Percentiles rank a stretch among this genome's conserved stretches.
Evolutionary conservation across 2,113 vertebrate genomes (phyloP).

Genomic region (Chloebia gouldiae): DNA sequence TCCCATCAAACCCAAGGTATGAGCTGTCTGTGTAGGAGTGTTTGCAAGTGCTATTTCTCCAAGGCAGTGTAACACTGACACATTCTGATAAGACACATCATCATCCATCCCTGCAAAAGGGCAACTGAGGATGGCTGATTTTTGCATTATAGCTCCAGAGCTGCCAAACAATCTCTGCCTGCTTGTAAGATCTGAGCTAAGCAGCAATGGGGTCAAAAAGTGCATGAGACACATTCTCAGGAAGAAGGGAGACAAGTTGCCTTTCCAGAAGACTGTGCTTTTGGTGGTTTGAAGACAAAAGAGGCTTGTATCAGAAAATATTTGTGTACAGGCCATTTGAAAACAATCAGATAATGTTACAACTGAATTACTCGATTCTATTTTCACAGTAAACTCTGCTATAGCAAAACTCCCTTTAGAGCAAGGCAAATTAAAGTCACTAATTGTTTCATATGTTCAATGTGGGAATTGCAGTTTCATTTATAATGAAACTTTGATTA

Average conservation of each 20-base stretch:
- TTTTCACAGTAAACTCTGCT: background rate
- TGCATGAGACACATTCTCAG: background rate
- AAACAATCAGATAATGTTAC: background rate
- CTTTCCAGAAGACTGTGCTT: background rate
- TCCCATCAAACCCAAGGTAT: background rate
- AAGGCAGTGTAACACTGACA: background rate
- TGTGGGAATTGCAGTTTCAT: constrained; percentile 54
- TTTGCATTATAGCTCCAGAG: background rate
- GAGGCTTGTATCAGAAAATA: background rate
- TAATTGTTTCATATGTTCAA: constrained; percentile 62
- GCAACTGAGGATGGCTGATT: background rate
- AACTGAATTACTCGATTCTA: background rate
- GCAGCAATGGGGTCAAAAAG: accelerated
- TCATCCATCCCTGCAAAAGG: background rate
- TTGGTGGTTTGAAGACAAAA: background rate
- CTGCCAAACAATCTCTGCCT: background rate
- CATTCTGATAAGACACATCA: background rate
- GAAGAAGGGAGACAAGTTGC: background rate
- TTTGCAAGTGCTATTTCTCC: background rate
- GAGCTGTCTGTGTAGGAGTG: constrained; percentile 39
- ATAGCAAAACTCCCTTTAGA: background rate
- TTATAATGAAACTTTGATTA: constrained; percentile 61
- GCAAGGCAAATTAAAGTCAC: constrained; percentile 31
- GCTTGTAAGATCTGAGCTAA: background rate
- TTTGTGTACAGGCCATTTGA: background rate